Evolutionary conservation across 2,888 invertebrate species (phyloP).

Genomic region (Melinaea marsaeus): DNA sequence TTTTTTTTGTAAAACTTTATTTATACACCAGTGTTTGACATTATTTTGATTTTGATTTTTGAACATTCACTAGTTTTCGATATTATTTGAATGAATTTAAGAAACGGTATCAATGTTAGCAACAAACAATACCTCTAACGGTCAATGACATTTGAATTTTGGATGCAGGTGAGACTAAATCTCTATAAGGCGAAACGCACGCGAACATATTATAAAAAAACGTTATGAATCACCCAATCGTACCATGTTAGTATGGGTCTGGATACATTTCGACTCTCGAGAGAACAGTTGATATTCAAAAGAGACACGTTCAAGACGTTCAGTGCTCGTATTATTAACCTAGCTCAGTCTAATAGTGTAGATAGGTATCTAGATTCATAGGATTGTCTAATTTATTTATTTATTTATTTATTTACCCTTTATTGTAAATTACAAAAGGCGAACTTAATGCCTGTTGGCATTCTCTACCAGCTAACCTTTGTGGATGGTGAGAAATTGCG

Average conservation of each 20-base stretch:
- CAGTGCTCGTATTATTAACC: not conserved
- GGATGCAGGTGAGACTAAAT: slow-evolving; percentile 20
- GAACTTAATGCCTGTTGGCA: no score
- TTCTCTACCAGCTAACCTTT: no score
- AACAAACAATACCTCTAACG: slow-evolving; percentile 3
- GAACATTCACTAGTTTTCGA: no score
- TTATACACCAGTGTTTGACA: no score
- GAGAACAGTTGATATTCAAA: slow-evolving; percentile 2
- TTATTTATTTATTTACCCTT: no score
- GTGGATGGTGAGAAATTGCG: no score
- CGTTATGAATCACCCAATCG: slow-evolving; percentile 30
- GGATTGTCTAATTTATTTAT: no score
- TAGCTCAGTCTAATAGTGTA: not conserved
- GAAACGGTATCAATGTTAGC: not conserved
- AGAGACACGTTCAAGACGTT: not conserved
- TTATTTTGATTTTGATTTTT: no score
- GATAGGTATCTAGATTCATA: no score
- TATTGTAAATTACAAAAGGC: no score
- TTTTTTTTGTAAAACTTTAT: no score
- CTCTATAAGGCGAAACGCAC: slow-evolving; percentile 30
- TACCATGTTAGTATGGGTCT: slow-evolving; percentile 27
- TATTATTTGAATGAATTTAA: not conserved
- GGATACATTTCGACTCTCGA: not conserved
- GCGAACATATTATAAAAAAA: slow-evolving; percentile 23
- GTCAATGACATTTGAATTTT: slow-evolving; percentile 20